A percentile compares a stretch with the other conserved stretches of the same genome.
Conservation (phyloP, 1,140 invertebrate species). For the Drosophila tani region DNA sequence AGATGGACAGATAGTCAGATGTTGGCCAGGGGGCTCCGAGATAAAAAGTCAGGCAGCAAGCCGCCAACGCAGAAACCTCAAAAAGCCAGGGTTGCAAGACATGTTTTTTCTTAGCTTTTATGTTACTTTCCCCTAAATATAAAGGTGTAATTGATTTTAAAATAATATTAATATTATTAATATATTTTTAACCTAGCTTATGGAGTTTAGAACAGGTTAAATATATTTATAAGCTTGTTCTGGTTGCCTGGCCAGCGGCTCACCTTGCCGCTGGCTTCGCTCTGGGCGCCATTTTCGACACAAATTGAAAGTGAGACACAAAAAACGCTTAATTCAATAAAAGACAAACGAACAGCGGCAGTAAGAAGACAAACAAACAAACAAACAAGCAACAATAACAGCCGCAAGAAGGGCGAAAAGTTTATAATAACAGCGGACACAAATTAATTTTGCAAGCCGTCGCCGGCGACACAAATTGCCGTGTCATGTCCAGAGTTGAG, state of each 20-base stretch:
- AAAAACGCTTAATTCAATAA: conserved; percentile 66
- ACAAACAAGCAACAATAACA: conserved; percentile 45
- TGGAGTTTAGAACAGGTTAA: too few species aligned
- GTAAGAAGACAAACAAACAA: conserved; percentile 26
- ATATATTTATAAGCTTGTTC: neutral
- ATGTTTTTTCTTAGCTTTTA: neutral
- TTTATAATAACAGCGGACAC: conserved; percentile 81
- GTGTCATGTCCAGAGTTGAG: conserved; percentile 76
- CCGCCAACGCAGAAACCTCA: conserved; percentile 14
- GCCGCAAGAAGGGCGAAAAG: conserved; percentile 49
- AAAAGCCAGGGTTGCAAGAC: neutral
- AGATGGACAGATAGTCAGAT: conserved; percentile 17
- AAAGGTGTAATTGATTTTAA: neutral
- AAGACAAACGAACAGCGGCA: conserved; percentile 21
- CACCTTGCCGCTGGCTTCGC: conserved; percentile 31
- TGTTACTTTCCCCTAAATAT: too few species aligned
- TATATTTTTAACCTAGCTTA: too few species aligned
- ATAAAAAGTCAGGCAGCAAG: conserved; percentile 7
- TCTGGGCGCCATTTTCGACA: conserved; percentile 59
- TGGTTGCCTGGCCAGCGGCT: neutral
- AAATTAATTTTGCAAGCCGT: conserved; percentile 82
- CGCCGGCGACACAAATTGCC: conserved; percentile 78
- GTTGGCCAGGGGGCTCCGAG: neutral
- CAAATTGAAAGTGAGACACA: conserved; percentile 69
- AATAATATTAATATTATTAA: too few species aligned